Evolutionary conservation across 2,888 invertebrate genomes (phyloP), one percentile per base, ranked within the genome.

Genomic region (Aleiodes testaceus): DNA sequence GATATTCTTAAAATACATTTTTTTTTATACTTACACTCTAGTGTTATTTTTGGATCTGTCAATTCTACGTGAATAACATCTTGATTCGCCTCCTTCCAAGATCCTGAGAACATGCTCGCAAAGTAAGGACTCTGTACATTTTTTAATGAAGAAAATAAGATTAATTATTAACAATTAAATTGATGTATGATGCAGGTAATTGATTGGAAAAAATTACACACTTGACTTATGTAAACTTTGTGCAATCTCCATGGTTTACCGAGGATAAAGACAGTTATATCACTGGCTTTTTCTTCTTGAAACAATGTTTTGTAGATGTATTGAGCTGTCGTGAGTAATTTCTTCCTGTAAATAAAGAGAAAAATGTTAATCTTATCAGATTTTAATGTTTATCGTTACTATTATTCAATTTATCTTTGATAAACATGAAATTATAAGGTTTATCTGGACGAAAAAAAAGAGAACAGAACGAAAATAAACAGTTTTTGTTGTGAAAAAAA

Each of bases 271-370:
- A 95, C 92, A 30, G 91, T 91, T 52, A 95, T 89, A 85, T 95
- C 95, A 63, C 93, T 93, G 79, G 92, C 92, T 84, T 92, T 91
- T 72, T 94, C 93, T 84, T 94, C 92, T 80, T 92, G 89, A 83
- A 93, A 94, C 49, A 94, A 86, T 0, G 93, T 92, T 83, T 94
- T 92, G 83, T 94, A 94, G 79, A 95, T 94, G 82, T 95, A 95
- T 81, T 93, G 91, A 3, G 93, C 91, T 5, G 95, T 95, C 64
- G 92, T 92, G 55, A 91, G 87, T 12, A 94, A 87, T 85, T 92
- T 93, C 83, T 92, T 90, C 80, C 92, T 93, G 75, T 18, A 85
- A 80, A 72, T n/a, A 47, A 47, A 47, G 14, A 16, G 3, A 47
- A 16, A 44, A 45, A 14, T 26, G 52, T 30, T 20, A 49, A n/a